Evolutionary conservation across 2,113 vertebrate genomes (phyloP).

Genomic region (Xiphophorus couchianus): DNA sequence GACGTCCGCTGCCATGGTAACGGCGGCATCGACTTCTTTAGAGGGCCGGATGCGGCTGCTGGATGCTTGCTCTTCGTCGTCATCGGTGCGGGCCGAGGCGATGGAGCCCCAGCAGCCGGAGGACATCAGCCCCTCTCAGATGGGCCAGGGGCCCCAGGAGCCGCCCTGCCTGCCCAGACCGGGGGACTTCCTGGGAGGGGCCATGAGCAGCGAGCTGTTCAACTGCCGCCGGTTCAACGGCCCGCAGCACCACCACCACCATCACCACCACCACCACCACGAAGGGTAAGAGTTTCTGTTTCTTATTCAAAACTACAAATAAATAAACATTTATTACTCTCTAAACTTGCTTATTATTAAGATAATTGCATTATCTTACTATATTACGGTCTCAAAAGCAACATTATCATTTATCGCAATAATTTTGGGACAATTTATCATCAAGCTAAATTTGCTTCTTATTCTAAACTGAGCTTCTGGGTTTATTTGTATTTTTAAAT

Average conservation of each 20-base stretch:
- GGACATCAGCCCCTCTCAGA: conserved; percentile 86
- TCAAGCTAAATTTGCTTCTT: too few species aligned
- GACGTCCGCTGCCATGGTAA: conserved; percentile 66
- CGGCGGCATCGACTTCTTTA: conserved; percentile 71
- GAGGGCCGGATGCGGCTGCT: conserved; percentile 89
- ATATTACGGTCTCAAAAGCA: too few species aligned
- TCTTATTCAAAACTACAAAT: too few species aligned
- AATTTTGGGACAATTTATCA: too few species aligned
- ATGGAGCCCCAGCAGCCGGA: conserved; percentile 69
- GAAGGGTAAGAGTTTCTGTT: conserved; percentile 84
- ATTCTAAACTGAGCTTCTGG: too few species aligned
- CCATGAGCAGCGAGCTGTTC: conserved; percentile 93
- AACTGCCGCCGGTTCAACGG: conserved; percentile 96
- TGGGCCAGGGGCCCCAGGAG: conserved; percentile 88
- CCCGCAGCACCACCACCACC: conserved; percentile 94
- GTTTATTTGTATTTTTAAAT: too few species aligned
- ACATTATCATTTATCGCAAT: too few species aligned
- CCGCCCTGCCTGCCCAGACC: conserved; percentile 88
- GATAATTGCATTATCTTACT: too few species aligned
- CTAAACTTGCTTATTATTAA: too few species aligned
- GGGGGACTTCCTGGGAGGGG: conserved; percentile 93
- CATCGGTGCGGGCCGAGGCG: conserved; percentile 82
- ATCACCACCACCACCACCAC: conserved; percentile 79
- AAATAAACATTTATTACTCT: too few species aligned
- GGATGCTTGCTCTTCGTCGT: conserved; percentile 83